A percentile compares a stretch with the other conserved stretches of the same genome.
Evolutionary conservation across 2,797 vertebrate genomes (phyloP).

Genomic region (Micrastur ruficollis): DNA sequence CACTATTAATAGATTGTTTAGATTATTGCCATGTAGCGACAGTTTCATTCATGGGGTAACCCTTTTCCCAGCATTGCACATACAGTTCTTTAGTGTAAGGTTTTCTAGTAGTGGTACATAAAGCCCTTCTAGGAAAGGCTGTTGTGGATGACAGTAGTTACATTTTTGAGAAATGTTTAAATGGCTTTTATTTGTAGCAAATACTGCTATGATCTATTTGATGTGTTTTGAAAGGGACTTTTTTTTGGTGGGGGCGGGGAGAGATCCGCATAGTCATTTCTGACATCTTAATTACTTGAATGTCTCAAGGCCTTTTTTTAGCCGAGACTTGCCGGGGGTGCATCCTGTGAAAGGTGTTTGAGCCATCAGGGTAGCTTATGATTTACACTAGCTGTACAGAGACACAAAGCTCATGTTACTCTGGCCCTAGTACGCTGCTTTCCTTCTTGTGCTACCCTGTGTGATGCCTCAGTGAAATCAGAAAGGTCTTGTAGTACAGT

Average conservation of each 20-base stretch:
- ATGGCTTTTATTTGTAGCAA: not conserved
- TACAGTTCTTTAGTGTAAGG: not conserved
- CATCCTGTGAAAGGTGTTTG: not conserved
- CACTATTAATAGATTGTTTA: not conserved
- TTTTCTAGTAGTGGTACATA: not conserved
- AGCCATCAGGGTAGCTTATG: not conserved
- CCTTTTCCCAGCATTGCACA: not conserved
- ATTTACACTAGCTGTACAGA: not conserved
- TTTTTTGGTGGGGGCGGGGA: not conserved
- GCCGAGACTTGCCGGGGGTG: not conserved
- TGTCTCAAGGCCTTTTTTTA: not conserved
- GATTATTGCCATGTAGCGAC: not conserved
- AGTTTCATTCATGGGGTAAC: not conserved
- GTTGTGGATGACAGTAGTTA: not conserved
- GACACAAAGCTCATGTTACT: not conserved
- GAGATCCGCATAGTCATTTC: not conserved
- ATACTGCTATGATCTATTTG: fast-evolving
- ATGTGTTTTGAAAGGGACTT: not conserved
- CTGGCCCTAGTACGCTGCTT: fast-evolving
- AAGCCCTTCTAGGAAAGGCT: not conserved
- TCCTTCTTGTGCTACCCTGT: not conserved
- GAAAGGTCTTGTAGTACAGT: not conserved
- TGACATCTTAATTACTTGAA: not conserved
- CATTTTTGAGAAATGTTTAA: not conserved
- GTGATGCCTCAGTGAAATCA: not conserved